These are phyloP conservation scores for Tragulus kanchil DNA, from an alignment of 2,113 vertebrate genomes.

Conservation along the genomic window DNA sequence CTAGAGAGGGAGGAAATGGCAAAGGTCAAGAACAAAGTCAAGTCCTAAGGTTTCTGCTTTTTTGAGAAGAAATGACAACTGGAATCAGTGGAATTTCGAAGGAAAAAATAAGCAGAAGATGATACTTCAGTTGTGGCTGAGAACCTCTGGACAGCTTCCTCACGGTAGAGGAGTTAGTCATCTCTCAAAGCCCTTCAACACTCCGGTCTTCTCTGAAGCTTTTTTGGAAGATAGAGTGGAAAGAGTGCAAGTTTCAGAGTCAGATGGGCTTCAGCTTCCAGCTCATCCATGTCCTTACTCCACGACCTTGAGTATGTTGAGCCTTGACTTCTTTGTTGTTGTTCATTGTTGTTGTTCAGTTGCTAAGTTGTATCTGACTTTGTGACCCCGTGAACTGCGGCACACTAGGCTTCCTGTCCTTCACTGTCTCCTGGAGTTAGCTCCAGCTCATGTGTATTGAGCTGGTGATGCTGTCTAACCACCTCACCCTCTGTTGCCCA, in stretches of 20 bases:
- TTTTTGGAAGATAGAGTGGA: neutral
- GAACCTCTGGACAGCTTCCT: neutral
- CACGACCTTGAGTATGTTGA: neutral
- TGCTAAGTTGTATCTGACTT: neutral
- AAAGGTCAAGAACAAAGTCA: slow-evolving; percentile 7
- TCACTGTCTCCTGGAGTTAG: neutral
- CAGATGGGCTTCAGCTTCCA: neutral
- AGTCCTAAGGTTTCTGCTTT: neutral
- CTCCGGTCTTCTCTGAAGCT: neutral
- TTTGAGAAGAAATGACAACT: neutral
- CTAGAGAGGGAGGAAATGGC: neutral
- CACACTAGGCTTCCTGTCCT: neutral
- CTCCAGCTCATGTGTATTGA: neutral
- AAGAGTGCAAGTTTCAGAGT: neutral
- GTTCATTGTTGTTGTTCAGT: neutral
- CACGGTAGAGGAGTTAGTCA: neutral
- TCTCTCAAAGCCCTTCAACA: neutral
- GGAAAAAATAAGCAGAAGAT: neutral
- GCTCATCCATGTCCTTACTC: neutral
- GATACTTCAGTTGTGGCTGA: neutral
- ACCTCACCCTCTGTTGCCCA: neutral
- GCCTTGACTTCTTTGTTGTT: neutral
- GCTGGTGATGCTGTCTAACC: neutral
- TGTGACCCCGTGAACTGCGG: neutral
- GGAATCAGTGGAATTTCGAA: neutral